A percentile compares a stretch with the other conserved stretches of the same genome.
Evolutionary conservation across 2,888 invertebrate genomes (phyloP).

Genomic region (Biston stratarius): DNA sequence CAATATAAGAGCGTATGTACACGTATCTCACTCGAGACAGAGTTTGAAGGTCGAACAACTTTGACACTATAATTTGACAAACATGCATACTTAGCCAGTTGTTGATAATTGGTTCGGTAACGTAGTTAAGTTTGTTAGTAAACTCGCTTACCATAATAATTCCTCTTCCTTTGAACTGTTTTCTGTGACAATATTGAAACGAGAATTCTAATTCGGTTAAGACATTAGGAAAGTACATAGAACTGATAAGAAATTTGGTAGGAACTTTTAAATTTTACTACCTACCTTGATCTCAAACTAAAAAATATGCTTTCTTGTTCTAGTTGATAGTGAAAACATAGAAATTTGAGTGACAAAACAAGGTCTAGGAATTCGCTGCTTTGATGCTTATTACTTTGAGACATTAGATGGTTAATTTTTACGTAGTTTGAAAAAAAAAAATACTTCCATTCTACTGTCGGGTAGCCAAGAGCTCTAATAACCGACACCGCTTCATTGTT

Average conservation of each 20-base stretch:
- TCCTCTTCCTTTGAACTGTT: conserved; percentile 34
- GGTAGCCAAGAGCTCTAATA: no score
- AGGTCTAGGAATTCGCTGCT: no score
- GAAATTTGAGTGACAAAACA: no score
- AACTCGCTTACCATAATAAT: conserved; percentile 39
- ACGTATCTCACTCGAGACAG: conserved; percentile 13
- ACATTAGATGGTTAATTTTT: no score
- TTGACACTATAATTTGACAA: conserved; percentile 43
- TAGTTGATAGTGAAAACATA: no score
- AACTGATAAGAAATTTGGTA: background rate
- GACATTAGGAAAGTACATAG: background rate
- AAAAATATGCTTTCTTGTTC: no score
- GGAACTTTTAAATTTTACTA: background rate
- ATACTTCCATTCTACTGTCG: no score
- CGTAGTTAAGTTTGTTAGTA: conserved; percentile 37
- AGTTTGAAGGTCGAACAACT: conserved; percentile 40
- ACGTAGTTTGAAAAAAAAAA: no score
- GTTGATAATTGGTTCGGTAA: conserved; percentile 34
- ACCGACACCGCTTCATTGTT: no score
- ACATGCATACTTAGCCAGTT: conserved; percentile 39
- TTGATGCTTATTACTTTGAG: no score
- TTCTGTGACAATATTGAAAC: conserved; percentile 25
- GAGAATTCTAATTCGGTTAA: conserved; percentile 9
- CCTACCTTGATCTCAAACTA: no score
- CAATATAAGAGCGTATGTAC: background rate